These are phyloP conservation scores for Clavelina lepadiformis DNA, from an alignment of 23 tunicate species.

Conservation along the genomic window DNA sequence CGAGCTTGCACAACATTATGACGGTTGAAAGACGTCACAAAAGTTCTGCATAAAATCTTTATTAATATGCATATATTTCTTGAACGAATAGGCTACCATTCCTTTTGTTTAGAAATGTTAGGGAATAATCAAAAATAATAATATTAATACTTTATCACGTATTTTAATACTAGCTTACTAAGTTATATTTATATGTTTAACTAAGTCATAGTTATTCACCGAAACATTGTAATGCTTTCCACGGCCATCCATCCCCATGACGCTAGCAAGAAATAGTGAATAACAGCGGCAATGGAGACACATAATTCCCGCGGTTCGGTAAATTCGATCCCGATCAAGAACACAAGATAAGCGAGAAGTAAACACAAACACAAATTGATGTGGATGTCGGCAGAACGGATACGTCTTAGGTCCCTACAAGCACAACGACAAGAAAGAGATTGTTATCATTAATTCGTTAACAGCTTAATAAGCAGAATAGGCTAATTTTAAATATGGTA, in stretches of 20 bases:
- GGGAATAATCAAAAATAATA: too few species aligned
- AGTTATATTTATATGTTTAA: too few species aligned
- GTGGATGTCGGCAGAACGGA: constrained; percentile 41
- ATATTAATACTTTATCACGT: too few species aligned
- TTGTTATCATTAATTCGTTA: not conserved
- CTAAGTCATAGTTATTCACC: too few species aligned
- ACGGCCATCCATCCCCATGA: constrained; percentile 85
- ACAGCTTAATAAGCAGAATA: not conserved
- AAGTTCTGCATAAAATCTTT: not conserved
- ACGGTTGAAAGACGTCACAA: not conserved
- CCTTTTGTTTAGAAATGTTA: too few species aligned
- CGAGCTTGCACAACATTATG: not conserved
- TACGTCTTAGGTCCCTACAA: constrained; percentile 34
- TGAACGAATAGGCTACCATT: too few species aligned
- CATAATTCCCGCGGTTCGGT: constrained; percentile 31
- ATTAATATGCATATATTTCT: too few species aligned
- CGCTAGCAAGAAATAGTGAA: constrained; percentile 44
- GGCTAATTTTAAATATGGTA: not conserved
- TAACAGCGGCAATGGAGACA: constrained; percentile 39
- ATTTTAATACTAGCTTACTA: too few species aligned
- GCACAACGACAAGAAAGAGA: not conserved
- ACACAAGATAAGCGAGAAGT: constrained; percentile 25
- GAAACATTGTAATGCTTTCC: constrained; percentile 66
- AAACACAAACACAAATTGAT: constrained; percentile 45
- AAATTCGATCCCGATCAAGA: constrained; percentile 44